Conservation (phyloP, 2,113 vertebrate genomes). For the Vombatus ursinus region DNA sequence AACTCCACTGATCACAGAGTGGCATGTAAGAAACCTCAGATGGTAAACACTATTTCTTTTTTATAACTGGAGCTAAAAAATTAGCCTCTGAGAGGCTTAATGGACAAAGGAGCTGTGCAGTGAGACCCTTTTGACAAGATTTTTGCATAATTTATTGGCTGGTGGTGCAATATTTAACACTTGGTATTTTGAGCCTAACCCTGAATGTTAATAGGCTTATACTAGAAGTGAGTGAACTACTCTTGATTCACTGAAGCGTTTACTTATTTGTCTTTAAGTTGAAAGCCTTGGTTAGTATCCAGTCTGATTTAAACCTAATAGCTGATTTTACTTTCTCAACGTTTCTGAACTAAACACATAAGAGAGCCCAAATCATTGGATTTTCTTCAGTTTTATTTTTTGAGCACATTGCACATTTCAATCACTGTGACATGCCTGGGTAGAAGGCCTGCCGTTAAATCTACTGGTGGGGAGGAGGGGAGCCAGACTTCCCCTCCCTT, state of each 20-base stretch:
- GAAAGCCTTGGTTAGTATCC: neutral
- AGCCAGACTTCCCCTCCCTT: neutral
- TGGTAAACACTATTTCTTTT: neutral
- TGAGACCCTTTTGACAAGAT: neutral
- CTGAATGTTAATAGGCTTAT: constrained; percentile 2
- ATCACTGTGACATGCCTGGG: neutral
- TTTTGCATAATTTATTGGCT: neutral
- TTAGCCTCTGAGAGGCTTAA: neutral
- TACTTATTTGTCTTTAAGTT: neutral
- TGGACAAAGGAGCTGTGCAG: neutral
- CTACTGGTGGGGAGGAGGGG: neutral
- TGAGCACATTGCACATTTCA: neutral
- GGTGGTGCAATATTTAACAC: constrained; percentile 1
- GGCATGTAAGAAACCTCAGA: neutral
- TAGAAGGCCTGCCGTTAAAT: neutral
- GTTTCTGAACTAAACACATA: neutral
- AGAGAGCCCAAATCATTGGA: neutral
- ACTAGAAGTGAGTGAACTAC: neutral
- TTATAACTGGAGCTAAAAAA: neutral
- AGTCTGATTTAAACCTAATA: neutral
- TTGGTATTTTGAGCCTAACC: neutral
- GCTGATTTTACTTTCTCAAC: neutral
- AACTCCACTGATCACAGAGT: neutral
- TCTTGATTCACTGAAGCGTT: neutral
- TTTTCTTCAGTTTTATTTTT: neutral